These are phyloP conservation scores for Anoplophora glabripennis DNA, from an alignment of 1,140 invertebrate genomes.

Conservation along the genomic window DNA sequence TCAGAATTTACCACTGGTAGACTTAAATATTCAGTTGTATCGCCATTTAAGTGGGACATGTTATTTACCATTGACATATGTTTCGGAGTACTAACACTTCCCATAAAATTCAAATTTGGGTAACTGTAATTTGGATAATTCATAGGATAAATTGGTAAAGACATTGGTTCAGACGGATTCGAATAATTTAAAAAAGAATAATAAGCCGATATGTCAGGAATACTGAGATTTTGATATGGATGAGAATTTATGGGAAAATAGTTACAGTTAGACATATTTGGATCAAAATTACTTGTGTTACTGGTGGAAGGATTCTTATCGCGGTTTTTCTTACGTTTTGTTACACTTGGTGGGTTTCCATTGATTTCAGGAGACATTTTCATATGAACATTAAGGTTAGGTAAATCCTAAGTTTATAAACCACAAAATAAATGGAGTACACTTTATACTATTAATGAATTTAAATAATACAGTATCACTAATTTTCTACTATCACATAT, in stretches of 20 bases:
- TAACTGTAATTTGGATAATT: conserved; percentile 39
- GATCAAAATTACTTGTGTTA: conserved; percentile 30
- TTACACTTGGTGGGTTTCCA: conserved; percentile 42
- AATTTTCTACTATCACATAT: too few relatives aligned
- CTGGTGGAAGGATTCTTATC: conserved; percentile 35
- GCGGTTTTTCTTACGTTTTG: conserved; percentile 46
- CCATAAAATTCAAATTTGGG: conserved; percentile 41
- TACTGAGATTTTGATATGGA: conserved; percentile 46
- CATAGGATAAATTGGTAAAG: conserved; percentile 50
- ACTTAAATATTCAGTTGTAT: conserved; percentile 52
- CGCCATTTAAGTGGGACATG: conserved; percentile 23
- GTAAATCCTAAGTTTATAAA: neutral
- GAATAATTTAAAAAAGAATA: conserved; percentile 49
- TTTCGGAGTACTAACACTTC: conserved; percentile 26
- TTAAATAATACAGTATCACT: too few relatives aligned
- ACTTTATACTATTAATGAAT: neutral
- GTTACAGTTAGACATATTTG: conserved; percentile 35
- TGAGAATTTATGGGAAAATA: conserved; percentile 54
- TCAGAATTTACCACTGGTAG: conserved; percentile 49
- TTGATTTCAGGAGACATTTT: conserved; percentile 47
- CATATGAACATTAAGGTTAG: neutral
- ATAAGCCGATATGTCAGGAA: conserved; percentile 38
- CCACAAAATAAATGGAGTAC: neutral
- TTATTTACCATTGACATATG: conserved; percentile 18
- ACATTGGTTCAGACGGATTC: conserved; percentile 55